phyloP scores from a whole-genome alignment of 2,888 invertebrate genomes.

The Drosophila helvetica region DNA sequence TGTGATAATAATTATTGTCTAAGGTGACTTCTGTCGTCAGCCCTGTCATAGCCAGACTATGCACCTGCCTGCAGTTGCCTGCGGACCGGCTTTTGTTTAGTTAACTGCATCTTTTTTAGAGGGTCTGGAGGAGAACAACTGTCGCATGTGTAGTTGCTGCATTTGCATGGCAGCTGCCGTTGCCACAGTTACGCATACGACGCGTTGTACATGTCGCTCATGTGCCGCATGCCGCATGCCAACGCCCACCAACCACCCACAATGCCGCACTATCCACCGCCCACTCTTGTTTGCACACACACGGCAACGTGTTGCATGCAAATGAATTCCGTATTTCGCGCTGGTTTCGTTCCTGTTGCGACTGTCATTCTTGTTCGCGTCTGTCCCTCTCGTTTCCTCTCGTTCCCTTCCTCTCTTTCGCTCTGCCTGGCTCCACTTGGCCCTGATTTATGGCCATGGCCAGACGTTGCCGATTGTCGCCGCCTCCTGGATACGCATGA shows the following conservation, averaged over 20 bases:
- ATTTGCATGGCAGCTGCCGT: conserved; percentile 28
- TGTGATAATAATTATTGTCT: no score
- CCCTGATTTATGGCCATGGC: conserved; percentile 63
- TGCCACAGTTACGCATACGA: conserved; percentile 52
- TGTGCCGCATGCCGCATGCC: conserved; percentile 48
- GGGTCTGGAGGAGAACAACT: conserved; percentile 30
- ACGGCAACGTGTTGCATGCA: conserved; percentile 77
- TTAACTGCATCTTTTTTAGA: conserved; percentile 46
- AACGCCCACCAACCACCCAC: background rate
- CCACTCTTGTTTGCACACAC: conserved; percentile 41
- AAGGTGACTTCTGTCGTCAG: background rate
- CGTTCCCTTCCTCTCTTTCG: background rate
- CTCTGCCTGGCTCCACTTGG: conserved; percentile 6
- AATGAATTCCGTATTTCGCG: conserved; percentile 65
- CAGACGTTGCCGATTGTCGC: conserved; percentile 53
- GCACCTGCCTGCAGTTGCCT: conserved; percentile 25
- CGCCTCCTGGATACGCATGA: conserved; percentile 40
- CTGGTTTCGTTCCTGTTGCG: conserved; percentile 24
- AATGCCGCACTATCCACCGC: background rate
- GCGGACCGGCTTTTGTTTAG: conserved; percentile 51
- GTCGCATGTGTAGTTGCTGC: conserved; percentile 43
- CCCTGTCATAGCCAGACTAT: conserved; percentile 40
- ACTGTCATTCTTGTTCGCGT: conserved; percentile 46
- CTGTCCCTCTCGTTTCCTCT: conserved; percentile 1
- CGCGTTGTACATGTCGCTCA: conserved; percentile 62